Evolutionary conservation across 2,113 vertebrate genomes (phyloP).

Genomic region (Tricholaema leucomelas): DNA sequence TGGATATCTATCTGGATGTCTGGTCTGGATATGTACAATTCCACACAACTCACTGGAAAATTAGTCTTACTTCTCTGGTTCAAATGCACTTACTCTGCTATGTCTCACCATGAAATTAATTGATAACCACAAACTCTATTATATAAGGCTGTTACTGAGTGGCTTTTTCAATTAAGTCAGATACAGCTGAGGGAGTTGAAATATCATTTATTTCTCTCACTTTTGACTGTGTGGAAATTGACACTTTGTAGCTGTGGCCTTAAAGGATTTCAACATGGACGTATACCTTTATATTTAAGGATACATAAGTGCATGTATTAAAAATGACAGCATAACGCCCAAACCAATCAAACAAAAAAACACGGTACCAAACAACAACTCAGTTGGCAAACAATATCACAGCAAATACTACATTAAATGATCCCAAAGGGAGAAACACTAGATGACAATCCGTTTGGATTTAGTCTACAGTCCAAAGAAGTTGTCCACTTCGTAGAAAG

Average conservation of each 20-base stretch:
- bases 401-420: too few species aligned
- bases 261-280: background rate
- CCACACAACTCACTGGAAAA: background rate
- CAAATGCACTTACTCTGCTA: background rate
- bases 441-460: too few species aligned
- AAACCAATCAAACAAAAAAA: background rate
- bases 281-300: background rate
- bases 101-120: background rate
- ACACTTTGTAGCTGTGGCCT: background rate
- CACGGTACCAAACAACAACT: fast-evolving
- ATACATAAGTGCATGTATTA: background rate
- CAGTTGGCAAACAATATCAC: too few species aligned
- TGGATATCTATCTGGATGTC: background rate
- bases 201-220: background rate
- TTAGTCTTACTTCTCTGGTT: background rate
- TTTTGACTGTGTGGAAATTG: background rate
- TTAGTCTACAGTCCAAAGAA: too few species aligned
- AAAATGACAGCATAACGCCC: background rate
- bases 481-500: too few species aligned
- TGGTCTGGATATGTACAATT: background rate
- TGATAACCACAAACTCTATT: background rate
- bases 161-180: background rate
- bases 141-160: background rate
- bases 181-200: background rate
- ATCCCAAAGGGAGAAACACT: too few species aligned